Evolutionary conservation across 2,113 vertebrate genomes (phyloP).

Genomic region (Heterochromis multidens): DNA sequence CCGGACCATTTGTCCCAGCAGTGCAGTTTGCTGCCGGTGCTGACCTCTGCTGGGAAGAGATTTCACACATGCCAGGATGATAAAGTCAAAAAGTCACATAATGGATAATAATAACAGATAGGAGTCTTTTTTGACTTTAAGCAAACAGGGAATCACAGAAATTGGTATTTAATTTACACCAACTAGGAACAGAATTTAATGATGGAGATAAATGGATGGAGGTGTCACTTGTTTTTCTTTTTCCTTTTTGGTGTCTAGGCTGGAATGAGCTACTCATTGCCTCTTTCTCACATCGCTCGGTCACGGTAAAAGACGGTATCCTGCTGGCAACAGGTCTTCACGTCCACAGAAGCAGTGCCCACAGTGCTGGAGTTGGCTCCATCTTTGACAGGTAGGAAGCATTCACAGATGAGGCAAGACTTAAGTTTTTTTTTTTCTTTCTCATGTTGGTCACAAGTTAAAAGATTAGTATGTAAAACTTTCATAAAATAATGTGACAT

Average conservation of each 20-base stretch:
- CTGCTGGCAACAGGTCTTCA: conserved; percentile 91
- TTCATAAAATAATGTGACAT: neutral
- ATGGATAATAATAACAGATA: neutral
- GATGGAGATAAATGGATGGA: neutral
- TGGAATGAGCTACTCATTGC: conserved; percentile 97
- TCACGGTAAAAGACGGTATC: conserved; percentile 94
- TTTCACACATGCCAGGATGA: neutral
- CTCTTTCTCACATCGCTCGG: conserved; percentile 94
- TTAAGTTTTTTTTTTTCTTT: no score
- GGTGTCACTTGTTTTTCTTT: neutral
- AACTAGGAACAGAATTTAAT: neutral
- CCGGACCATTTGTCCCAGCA: conserved; percentile 32
- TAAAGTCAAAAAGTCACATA: neutral
- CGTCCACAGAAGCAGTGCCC: conserved; percentile 91
- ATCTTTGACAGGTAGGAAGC: conserved; percentile 88
- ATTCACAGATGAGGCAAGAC: neutral
- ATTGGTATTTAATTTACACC: neutral
- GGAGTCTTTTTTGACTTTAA: neutral
- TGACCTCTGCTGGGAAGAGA: conserved; percentile 60
- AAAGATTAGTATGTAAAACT: no score
- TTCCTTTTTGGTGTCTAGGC: conserved; percentile 68
- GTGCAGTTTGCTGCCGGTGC: neutral
- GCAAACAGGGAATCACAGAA: neutral
- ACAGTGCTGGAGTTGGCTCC: conserved; percentile 94
- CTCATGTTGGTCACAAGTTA: no score